Percentiles rank a stretch among this genome's conserved stretches.
Conservation (phyloP, 2,113 vertebrate species). For the Scartelaos histophorus region DNA sequence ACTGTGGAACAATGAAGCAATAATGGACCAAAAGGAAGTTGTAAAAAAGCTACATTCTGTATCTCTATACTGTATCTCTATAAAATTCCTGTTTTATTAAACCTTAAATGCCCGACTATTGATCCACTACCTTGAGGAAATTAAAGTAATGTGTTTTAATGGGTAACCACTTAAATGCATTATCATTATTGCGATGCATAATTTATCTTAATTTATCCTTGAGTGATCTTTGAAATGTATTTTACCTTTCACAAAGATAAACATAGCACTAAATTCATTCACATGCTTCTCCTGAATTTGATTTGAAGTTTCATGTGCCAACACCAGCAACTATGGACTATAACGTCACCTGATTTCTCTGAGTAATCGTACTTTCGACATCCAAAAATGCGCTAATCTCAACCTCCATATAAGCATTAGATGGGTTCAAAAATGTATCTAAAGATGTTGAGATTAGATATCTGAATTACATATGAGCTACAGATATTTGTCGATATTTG, state of each 20-base stretch:
- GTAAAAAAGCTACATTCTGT: no score
- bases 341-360: no score
- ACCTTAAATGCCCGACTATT: conserved; percentile 19
- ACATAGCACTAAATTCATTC: not conserved
- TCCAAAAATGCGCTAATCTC: no score
- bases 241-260: not conserved
- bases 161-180: conserved; percentile 17
- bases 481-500: no score
- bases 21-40: no score
- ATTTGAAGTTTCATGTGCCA: not conserved
- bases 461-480: no score
- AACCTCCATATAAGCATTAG: no score
- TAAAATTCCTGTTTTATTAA: not conserved
- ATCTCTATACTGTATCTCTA: not conserved
- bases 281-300: not conserved
- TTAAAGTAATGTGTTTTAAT: conserved; percentile 42
- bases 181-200: conserved; percentile 14
- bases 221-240: conserved; percentile 1
- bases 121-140: conserved; percentile 29
- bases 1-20: no score
- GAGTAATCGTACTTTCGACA: no score
- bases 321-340: not conserved
- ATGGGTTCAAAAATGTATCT: no score
- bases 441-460: no score
- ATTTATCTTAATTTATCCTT: conserved; percentile 32